Evolutionary conservation across 2,888 invertebrate species (phyloP).

Genomic region (Diplolepis rosae): DNA sequence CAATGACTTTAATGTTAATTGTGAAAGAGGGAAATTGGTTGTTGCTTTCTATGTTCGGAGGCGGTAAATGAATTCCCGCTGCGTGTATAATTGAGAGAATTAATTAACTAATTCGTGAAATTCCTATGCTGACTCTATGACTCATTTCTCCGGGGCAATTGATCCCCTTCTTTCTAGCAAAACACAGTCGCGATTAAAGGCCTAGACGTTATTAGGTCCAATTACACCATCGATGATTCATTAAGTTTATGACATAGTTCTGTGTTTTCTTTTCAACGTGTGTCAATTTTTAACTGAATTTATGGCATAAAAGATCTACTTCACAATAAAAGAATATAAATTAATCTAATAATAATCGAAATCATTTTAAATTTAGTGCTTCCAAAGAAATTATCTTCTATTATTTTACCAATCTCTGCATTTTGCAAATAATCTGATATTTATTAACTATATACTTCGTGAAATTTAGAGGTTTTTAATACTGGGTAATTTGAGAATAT

Average conservation of each 20-base stretch:
- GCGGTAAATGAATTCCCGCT: slow-evolving; percentile 5
- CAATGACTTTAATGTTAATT: neutral
- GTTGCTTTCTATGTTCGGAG: neutral
- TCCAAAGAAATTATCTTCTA: no score
- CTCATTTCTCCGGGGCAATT: slow-evolving; percentile 40
- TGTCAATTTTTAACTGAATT: no score
- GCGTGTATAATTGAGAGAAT: slow-evolving; percentile 38
- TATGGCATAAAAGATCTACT: no score
- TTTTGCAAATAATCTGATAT: no score
- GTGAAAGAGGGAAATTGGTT: neutral
- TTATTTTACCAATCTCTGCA: no score
- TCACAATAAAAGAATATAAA: no score
- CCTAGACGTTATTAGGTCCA: slow-evolving; percentile 1
- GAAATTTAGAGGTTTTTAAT: no score
- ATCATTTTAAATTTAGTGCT: no score
- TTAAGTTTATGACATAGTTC: neutral
- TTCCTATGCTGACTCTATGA: slow-evolving; percentile 39
- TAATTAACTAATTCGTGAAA: slow-evolving; percentile 41
- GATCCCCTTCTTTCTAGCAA: slow-evolving; percentile 13
- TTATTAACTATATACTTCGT: no score
- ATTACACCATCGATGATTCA: slow-evolving; percentile 25
- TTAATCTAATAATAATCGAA: no score
- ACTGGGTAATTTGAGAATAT: no score
- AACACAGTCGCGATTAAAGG: neutral
- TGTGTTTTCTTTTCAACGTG: neutral